These are phyloP conservation scores for Trachelus troglodyta DNA, from an alignment of 2,888 invertebrate species.

Conservation along the genomic window DNA sequence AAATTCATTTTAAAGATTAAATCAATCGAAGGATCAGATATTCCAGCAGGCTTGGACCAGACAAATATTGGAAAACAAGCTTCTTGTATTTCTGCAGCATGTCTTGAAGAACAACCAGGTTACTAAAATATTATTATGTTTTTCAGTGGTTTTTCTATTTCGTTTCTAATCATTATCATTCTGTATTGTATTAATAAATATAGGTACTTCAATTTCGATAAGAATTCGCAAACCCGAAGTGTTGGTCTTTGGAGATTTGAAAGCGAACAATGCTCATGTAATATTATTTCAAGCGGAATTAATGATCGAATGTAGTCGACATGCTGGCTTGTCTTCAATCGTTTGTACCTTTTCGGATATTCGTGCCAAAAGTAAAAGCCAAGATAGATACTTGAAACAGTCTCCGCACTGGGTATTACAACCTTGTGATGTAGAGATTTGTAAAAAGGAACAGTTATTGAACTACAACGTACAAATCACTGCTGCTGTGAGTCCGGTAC, in stretches of 20 bases:
- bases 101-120: conserved; percentile 41
- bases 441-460: conserved; percentile 71
- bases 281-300: conserved; percentile 78
- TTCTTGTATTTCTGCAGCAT: too few relatives aligned
- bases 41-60: too few relatives aligned
- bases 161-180: background rate
- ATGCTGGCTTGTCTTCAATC: conserved; percentile 74
- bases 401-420: conserved; percentile 71
- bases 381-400: conserved; percentile 69
- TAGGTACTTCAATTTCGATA: conserved; percentile 76
- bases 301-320: conserved; percentile 77
- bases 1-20: too few relatives aligned
- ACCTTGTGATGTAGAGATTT: conserved; percentile 79
- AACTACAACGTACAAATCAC: conserved; percentile 77
- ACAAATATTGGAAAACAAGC: too few relatives aligned
- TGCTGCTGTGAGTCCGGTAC: conserved; percentile 75
- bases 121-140: background rate
- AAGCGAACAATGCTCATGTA: conserved; percentile 73
- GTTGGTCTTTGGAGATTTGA: conserved; percentile 78
- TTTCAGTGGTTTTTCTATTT: background rate
- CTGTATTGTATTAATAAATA: background rate
- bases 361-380: conserved; percentile 74
- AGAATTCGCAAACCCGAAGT: conserved; percentile 83
- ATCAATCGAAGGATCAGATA: too few relatives aligned
- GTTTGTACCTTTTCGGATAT: conserved; percentile 73